Evolutionary conservation across 2,888 invertebrate species (phyloP), one percentile per base, ranked within the genome.

Genomic region (Druceiella hillmani): DNA sequence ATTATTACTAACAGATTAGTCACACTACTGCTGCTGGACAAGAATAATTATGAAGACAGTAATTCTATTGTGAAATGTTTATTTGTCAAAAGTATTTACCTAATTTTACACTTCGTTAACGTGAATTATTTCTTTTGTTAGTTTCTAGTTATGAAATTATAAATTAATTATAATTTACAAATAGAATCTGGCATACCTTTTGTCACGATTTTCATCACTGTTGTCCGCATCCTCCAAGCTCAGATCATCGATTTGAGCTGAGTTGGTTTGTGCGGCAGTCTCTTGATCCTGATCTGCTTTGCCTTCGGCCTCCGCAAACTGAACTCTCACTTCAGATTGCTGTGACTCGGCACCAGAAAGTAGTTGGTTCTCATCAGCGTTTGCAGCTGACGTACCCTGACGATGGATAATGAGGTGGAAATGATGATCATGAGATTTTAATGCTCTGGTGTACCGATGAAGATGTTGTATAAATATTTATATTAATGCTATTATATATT

Each of bases 171-270:
- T n/a, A 13, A 34, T 10, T 17, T 22, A 3, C n/a, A n/a, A n/a
- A n/a, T n/a, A n/a, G n/a, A n/a, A n/a, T n/a, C n/a, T n/a, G n/a
- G n/a, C 29, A 1, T 44, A 69, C 73, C 89, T 77, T 63, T 89
- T 90, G 64, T 87, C 84, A 56, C 89, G 78, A 62, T 85, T 83
- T 59, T 86, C 85, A 56, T 87, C 82, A 54, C 79, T 81, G 53
- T 64, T 72, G 51, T 83, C 84, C 38, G 76, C 74, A 53, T 84
- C 82, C 48, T 82, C 81, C 50, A 84, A 66, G 3, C 78, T 74
- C 54, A 86, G 77, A 56, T 85, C 79, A 53, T 80, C 82, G 48
- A 85, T 78, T 52, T 75, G 73, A 42, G 79, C 78, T 34, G 72
- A 66, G 53, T 76, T 77, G 51, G 76, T 78, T 52, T 78, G 78